Evolutionary conservation across 2,113 vertebrate species (phyloP).

Genomic region (Geococcyx californianus): DNA sequence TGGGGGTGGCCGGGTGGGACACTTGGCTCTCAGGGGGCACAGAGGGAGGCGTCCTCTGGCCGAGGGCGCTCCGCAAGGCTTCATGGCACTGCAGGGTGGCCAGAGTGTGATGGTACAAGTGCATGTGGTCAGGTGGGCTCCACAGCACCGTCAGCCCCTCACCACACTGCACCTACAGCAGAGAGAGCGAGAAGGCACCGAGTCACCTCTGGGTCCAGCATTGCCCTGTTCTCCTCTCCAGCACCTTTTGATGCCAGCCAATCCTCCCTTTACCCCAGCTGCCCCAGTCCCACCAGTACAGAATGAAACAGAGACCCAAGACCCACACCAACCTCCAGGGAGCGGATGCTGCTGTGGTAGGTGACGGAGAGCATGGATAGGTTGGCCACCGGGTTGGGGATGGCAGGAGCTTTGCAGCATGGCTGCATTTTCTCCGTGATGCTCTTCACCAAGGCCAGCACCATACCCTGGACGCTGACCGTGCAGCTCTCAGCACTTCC

Average conservation of each 20-base stretch:
- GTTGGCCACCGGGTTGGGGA: constrained; percentile 77
- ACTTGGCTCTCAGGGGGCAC: neutral
- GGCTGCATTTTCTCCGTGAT: constrained; percentile 89
- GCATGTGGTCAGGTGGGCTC: constrained; percentile 93
- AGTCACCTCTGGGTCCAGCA: neutral
- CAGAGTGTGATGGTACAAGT: constrained; percentile 88
- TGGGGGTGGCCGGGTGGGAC: neutral
- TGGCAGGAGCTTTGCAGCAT: constrained; percentile 84
- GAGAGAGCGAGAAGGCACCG: neutral
- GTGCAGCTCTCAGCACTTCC: constrained; percentile 85
- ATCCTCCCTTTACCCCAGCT: neutral
- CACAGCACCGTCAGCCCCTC: constrained; percentile 84
- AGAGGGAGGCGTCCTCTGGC: neutral
- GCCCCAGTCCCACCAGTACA: neutral
- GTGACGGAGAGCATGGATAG: constrained; percentile 80
- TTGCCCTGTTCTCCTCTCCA: accelerated
- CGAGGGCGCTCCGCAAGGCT: constrained; percentile 43
- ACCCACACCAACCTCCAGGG: constrained; percentile 83
- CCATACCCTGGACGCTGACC: constrained; percentile 82
- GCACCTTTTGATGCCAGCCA: accelerated
- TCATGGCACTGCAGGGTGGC: constrained; percentile 81
- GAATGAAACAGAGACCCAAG: neutral
- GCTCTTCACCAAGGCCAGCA: constrained; percentile 84
- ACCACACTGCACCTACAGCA: constrained; percentile 81
- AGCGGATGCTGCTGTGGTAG: constrained; percentile 84